Conservation (phyloP, 2,888 invertebrate genomes). For the Apamea epomidion region DNA sequence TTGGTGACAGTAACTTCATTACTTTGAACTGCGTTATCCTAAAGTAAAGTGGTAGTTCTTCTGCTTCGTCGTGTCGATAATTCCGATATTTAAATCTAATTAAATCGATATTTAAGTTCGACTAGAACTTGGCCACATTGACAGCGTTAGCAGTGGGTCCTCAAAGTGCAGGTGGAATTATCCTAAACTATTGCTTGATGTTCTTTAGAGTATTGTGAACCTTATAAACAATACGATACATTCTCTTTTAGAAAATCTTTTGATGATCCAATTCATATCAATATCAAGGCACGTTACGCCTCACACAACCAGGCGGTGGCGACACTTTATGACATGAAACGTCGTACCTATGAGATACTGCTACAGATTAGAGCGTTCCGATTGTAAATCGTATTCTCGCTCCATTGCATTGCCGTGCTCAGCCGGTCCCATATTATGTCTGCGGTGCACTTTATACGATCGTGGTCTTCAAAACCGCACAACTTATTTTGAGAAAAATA, state of each 20-base stretch:
- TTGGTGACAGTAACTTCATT: neutral
- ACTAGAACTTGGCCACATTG: too few relatives aligned
- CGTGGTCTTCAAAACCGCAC: neutral
- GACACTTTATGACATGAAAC: slow-evolving; percentile 8
- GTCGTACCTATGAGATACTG: slow-evolving; percentile 12
- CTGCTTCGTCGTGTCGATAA: neutral
- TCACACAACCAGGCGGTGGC: too few relatives aligned
- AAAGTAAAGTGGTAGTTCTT: neutral
- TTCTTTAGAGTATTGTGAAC: too few relatives aligned
- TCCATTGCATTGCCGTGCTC: neutral
- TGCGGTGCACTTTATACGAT: slow-evolving; percentile 12
- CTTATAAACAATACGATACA: neutral
- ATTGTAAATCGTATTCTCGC: slow-evolving; percentile 37
- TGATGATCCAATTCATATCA: neutral
- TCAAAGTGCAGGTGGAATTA: neutral
- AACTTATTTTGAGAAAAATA: neutral
- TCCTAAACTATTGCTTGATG: neutral
- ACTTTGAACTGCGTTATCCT: neutral
- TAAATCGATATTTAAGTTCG: neutral
- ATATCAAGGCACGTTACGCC: neutral
- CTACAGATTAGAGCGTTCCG: neutral
- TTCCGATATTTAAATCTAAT: too few relatives aligned
- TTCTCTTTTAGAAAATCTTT: neutral
- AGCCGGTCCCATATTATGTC: neutral
- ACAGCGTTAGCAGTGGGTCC: neutral